These are phyloP conservation scores for Puntigrus tetrazona DNA, from an alignment of 2,113 vertebrate genomes.

Conservation along the genomic window DNA sequence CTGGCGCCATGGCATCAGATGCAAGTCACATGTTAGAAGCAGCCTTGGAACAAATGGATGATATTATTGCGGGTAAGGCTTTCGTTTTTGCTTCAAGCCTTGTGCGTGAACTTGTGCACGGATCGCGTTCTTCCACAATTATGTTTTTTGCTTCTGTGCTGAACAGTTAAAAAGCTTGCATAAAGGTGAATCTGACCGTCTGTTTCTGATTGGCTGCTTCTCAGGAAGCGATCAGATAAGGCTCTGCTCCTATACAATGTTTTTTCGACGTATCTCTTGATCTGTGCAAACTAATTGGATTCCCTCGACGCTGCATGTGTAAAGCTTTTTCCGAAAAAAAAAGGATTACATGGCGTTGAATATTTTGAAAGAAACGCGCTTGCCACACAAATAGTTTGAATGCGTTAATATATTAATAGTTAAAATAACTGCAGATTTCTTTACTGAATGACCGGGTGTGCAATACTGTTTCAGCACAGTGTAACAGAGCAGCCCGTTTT, in stretches of 20 bases:
- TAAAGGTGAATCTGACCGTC: background rate
- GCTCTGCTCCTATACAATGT: background rate
- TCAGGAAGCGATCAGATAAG: slow-evolving; percentile 33
- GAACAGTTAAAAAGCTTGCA: background rate
- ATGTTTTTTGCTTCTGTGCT: background rate
- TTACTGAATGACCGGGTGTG: background rate
- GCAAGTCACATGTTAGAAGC: slow-evolving; percentile 95
- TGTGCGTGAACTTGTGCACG: background rate
- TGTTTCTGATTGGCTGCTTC: background rate
- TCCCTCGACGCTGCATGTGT: background rate
- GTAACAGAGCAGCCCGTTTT: background rate
- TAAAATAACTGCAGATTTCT: background rate
- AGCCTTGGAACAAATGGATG: slow-evolving; percentile 97
- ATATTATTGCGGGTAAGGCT: slow-evolving; percentile 90
- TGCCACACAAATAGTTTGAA: background rate
- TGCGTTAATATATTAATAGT: background rate
- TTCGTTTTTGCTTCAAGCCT: background rate
- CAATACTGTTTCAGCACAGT: background rate
- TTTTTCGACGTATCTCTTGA: slow-evolving; percentile 26
- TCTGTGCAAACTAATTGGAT: slow-evolving; percentile 5
- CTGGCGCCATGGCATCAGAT: slow-evolving; percentile 84
- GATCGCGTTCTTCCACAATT: background rate
- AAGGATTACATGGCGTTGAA: slow-evolving; percentile 1
- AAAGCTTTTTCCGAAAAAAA: background rate
- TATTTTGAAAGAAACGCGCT: background rate